Base-by-base conservation (phyloP, 2,888 invertebrate genomes). In the Keiferia lycopersicella region DNA sequence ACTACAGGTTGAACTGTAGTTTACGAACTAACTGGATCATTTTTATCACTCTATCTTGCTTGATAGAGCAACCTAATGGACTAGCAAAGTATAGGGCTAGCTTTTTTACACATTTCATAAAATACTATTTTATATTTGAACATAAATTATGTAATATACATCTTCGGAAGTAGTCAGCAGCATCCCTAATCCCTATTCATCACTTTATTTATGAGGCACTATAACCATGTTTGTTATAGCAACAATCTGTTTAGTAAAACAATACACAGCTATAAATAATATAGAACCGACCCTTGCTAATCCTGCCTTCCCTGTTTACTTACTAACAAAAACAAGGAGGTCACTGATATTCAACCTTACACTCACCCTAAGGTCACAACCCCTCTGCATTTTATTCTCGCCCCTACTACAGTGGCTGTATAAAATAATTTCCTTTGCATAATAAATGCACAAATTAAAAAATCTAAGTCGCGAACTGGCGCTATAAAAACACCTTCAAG, bases 281-380 rank as follows among this genome's bases (percentile, higher is more conserved):
- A 60, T 20, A 60, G 60, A 34, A 51, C 11, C 39, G 26, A 61
- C 61, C 62, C 60, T 41, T 41, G 58, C 39, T 60, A 64, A 64
- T 66, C 58, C 38, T 18, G 34, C 48, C 61, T 56, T 57, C 63
- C 66, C 58, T 66, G 53, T 66, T 64, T 65, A 61, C 62, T 64
- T 53, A 30, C 61, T 60, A 64, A 67, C 64, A 48, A 65, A 63
- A 68, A 68, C 68, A 68, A 65, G n/a, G 48, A 62, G 64, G 57
- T 56, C 64, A 59, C 39, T 18, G 62, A 48, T 57, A 66, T 63
- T 63, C 63, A 39, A 39, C 50, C 62, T 48, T 58, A 63, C 57
- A 63, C 50, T 39, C 63, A 60, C 63, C 62, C 65, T 34, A 26
- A 41, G 41, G 50, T 50, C 3, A 20, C 48, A 50, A 30, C 61